A percentile compares a stretch with the other conserved stretches of the same genome.
Conservation (phyloP, 2,113 vertebrate species). For the Oxyruncus cristatus region DNA sequence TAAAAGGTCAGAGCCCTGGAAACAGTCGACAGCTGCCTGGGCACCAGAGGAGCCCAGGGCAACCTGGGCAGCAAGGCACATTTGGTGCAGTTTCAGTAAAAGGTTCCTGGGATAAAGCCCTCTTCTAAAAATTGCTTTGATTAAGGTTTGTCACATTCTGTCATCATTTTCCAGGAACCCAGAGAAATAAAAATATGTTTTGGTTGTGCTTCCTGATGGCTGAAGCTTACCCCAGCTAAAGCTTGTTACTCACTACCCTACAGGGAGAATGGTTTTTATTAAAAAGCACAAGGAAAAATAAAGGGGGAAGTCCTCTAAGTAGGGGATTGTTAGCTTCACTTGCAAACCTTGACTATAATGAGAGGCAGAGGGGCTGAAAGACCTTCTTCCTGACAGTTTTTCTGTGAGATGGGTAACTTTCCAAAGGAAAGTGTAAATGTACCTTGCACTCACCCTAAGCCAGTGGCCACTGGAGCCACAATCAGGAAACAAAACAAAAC, state of each 20-base stretch:
- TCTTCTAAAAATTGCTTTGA: background rate
- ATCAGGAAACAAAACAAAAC: background rate
- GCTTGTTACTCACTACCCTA: background rate
- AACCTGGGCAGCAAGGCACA: rapidly evolving
- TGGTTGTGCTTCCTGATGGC: background rate
- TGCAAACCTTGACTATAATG: background rate
- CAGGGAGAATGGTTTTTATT: background rate
- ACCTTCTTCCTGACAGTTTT: background rate
- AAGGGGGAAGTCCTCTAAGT: background rate
- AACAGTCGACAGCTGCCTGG: rapidly evolving
- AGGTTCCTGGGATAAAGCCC: background rate
- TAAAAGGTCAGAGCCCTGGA: background rate
- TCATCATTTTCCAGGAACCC: background rate
- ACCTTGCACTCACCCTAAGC: background rate
- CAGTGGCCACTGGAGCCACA: background rate
- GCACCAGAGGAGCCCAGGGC: rapidly evolving
- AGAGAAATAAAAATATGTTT: background rate
- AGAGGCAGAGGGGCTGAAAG: background rate
- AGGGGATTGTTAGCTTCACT: background rate
- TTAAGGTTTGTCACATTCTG: background rate
- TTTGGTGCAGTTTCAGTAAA: background rate
- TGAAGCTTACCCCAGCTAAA: background rate
- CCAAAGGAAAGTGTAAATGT: background rate
- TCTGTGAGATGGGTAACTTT: background rate
- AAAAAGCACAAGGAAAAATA: background rate